Conservation (phyloP, 2,797 vertebrate genomes). For the Octomys mimax region DNA sequence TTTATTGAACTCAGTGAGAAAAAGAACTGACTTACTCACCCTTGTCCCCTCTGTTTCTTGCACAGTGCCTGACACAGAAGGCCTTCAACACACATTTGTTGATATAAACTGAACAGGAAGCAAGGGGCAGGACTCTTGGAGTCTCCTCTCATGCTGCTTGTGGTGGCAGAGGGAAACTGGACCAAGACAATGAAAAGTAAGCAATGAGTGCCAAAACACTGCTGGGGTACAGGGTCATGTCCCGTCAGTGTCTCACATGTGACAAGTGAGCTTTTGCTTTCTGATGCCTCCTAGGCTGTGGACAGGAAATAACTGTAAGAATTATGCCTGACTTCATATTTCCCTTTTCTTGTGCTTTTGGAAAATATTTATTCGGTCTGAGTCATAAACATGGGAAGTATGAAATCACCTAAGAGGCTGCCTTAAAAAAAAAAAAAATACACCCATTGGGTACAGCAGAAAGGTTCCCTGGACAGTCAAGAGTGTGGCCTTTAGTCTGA, state of each 20-base stretch:
- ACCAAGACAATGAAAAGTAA: neutral
- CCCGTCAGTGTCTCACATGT: neutral
- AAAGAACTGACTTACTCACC: neutral
- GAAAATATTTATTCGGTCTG: slow-evolving; percentile 31
- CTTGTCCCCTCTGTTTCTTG: neutral
- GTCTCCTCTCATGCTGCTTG: neutral
- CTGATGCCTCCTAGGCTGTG: neutral
- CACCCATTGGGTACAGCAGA: neutral
- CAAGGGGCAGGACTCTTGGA: neutral
- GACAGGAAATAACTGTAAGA: neutral
- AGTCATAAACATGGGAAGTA: neutral
- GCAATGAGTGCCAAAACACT: neutral
- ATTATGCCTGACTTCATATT: neutral
- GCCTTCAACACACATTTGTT: neutral
- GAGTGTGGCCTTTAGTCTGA: neutral
- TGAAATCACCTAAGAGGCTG: neutral
- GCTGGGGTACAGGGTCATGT: neutral
- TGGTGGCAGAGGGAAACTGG: neutral
- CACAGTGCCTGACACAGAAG: neutral
- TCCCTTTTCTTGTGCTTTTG: neutral
- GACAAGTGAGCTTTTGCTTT: neutral
- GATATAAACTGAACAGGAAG: neutral
- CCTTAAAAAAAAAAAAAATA: neutral
- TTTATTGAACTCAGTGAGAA: neutral
- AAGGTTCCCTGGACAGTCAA: neutral